A percentile compares a stretch with the other conserved stretches of the same genome.
These are phyloP conservation scores for Coreius guichenoti DNA, from an alignment of 2,797 vertebrate species.

Conservation along the genomic window DNA sequence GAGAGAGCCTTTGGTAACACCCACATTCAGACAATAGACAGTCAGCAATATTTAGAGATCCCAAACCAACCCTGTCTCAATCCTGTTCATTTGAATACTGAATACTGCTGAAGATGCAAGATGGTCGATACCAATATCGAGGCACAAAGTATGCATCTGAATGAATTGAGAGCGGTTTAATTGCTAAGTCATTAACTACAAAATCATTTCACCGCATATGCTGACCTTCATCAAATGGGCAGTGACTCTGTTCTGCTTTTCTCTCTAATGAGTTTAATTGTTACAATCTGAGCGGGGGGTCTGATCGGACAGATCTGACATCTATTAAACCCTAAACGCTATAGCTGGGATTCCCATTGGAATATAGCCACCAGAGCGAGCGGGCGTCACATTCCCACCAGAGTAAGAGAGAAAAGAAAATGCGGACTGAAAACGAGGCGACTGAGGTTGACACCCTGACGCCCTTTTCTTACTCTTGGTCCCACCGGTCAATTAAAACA, in stretches of 20 bases:
- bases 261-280: slow-evolving; percentile 70
- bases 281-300: slow-evolving; percentile 64
- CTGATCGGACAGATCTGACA: slow-evolving; percentile 67
- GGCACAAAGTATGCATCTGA: slow-evolving; percentile 1
- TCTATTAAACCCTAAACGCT: slow-evolving; percentile 72
- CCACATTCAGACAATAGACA: not conserved
- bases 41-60: not conserved
- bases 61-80: not conserved
- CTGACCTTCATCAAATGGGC: slow-evolving; percentile 57
- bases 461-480: slow-evolving; percentile 50
- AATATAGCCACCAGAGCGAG: slow-evolving; percentile 54
- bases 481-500: slow-evolving; percentile 56
- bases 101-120: not conserved
- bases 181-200: slow-evolving; percentile 62
- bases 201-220: slow-evolving; percentile 56
- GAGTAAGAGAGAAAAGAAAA: slow-evolving; percentile 56
- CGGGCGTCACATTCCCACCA: slow-evolving; percentile 74
- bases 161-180: slow-evolving; percentile 61
- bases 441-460: slow-evolving; percentile 47
- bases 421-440: slow-evolving; percentile 48
- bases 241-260: slow-evolving; percentile 68
- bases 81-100: not conserved
- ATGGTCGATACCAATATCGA: not conserved
- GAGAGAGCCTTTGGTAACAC: not conserved
- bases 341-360: slow-evolving; percentile 67